phyloP scores from a whole-genome alignment of 2,113 vertebrate genomes.

The Platysternon megacephalum region DNA sequence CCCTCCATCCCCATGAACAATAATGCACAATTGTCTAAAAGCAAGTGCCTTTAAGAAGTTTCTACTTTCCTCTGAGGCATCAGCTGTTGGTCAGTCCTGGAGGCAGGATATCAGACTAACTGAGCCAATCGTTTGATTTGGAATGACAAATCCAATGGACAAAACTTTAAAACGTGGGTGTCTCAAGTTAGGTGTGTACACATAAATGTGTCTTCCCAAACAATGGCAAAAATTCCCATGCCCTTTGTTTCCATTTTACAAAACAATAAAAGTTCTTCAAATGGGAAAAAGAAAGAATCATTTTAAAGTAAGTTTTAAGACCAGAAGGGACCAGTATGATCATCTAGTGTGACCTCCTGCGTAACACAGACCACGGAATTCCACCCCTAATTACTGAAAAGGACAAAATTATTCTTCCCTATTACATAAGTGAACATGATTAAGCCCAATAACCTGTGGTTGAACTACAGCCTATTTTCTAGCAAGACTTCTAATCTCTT shows the following conservation, averaged over 20 bases:
- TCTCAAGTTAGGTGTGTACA: rapidly evolving
- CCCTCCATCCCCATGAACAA: not conserved
- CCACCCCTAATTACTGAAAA: not conserved
- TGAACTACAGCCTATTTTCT: not conserved
- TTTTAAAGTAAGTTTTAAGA: not conserved
- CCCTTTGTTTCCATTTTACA: not conserved
- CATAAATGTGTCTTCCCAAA: not conserved
- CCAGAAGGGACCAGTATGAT: not conserved
- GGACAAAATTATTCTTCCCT: not conserved
- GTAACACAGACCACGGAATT: not conserved
- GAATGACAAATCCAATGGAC: rapidly evolving
- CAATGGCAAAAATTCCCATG: not conserved
- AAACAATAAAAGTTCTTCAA: not conserved
- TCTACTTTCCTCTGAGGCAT: not conserved
- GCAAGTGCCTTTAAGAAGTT: not conserved
- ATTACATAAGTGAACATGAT: not conserved
- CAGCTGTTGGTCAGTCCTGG: not conserved
- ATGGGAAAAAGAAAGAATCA: not conserved
- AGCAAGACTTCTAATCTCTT: not conserved
- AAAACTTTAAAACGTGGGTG: not conserved
- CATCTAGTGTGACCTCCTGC: not conserved
- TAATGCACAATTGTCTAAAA: not conserved
- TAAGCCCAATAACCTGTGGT: not conserved
- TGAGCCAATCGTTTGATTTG: not conserved
- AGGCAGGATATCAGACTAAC: not conserved